Evolutionary conservation across 2,888 invertebrate species (phyloP).

Genomic region (Acronicta leporina): DNA sequence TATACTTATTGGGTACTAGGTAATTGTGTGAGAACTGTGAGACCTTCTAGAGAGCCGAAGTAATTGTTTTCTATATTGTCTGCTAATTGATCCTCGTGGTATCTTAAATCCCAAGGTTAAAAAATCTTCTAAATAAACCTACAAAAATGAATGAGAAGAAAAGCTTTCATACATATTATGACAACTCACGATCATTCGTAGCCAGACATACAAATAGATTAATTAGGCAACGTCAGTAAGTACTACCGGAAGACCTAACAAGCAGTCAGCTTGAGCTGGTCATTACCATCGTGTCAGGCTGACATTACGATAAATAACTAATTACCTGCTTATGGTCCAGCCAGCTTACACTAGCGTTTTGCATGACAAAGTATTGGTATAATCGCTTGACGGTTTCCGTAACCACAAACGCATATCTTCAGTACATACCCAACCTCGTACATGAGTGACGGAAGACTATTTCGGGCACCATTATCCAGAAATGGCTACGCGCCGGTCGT

Average conservation of each 20-base stretch:
- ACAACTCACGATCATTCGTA: not conserved
- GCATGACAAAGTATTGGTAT: slow-evolving; percentile 12
- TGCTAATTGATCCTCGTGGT: too few relatives aligned
- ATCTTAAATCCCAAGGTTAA: too few relatives aligned
- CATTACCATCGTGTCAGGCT: slow-evolving; percentile 16
- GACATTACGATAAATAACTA: slow-evolving; percentile 4
- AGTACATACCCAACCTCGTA: slow-evolving; percentile 66
- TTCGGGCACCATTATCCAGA: slow-evolving; percentile 85
- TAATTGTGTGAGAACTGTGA: too few relatives aligned
- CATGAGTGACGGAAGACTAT: slow-evolving; percentile 82
- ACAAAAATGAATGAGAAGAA: too few relatives aligned
- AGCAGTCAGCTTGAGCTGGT: slow-evolving; percentile 15
- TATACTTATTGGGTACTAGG: too few relatives aligned
- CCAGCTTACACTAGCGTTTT: slow-evolving; percentile 15
- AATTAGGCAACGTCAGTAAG: slow-evolving; percentile 22
- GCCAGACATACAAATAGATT: slow-evolving; percentile 26
- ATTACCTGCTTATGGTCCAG: slow-evolving; percentile 18
- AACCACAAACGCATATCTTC: slow-evolving; percentile 53
- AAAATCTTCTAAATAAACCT: too few relatives aligned
- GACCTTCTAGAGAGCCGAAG: too few relatives aligned
- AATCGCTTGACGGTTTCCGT: slow-evolving; percentile 32
- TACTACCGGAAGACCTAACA: slow-evolving; percentile 25
- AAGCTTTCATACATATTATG: too few relatives aligned
- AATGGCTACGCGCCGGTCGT: slow-evolving; percentile 80
- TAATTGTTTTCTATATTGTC: too few relatives aligned